Conservation (phyloP, 1,140 invertebrate species). For the Zaprionus capensis region DNA sequence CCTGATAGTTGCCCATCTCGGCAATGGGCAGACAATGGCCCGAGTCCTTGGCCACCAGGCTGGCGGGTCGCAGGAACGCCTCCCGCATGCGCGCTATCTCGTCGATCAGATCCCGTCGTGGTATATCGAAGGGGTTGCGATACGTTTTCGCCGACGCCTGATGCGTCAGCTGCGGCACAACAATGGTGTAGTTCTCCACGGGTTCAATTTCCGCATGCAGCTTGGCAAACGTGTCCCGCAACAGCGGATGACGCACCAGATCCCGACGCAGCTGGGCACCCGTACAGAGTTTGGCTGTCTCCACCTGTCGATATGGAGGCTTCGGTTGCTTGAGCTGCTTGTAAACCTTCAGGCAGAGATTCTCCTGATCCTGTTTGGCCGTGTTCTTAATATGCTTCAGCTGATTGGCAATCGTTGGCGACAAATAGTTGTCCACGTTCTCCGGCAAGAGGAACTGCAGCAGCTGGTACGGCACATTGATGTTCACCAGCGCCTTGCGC, state of each 20-base stretch:
- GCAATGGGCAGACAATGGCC: conserved; percentile 97
- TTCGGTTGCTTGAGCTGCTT: conserved; percentile 85
- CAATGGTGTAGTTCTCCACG: conserved; percentile 94
- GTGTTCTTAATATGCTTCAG: conserved; percentile 97
- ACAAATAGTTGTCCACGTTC: conserved; percentile 95
- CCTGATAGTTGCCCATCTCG: conserved; percentile 99
- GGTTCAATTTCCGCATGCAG: conserved; percentile 91
- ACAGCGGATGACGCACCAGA: conserved; percentile 90
- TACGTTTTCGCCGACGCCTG: conserved; percentile 86
- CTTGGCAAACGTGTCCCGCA: conserved; percentile 92
- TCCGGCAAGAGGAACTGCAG: conserved; percentile 94
- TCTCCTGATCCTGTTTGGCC: conserved; percentile 97
- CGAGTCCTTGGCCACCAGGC: conserved; percentile 94
- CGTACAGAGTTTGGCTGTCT: conserved; percentile 84
- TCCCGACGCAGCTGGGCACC: conserved; percentile 86
- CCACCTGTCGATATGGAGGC: conserved; percentile 87
- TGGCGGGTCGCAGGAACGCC: conserved; percentile 93
- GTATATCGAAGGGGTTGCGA: conserved; percentile 98
- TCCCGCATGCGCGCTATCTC: conserved; percentile 95
- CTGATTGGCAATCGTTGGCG: conserved; percentile 96
- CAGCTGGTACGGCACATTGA: conserved; percentile 93
- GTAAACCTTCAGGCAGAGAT: conserved; percentile 88
- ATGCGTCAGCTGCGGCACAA: conserved; percentile 86
- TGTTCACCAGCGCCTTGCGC: conserved; percentile 94
- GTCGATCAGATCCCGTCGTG: conserved; percentile 93